phyloP scores from a whole-genome alignment of 2,113 vertebrate genomes.

The Erinaceus europaeus region DNA sequence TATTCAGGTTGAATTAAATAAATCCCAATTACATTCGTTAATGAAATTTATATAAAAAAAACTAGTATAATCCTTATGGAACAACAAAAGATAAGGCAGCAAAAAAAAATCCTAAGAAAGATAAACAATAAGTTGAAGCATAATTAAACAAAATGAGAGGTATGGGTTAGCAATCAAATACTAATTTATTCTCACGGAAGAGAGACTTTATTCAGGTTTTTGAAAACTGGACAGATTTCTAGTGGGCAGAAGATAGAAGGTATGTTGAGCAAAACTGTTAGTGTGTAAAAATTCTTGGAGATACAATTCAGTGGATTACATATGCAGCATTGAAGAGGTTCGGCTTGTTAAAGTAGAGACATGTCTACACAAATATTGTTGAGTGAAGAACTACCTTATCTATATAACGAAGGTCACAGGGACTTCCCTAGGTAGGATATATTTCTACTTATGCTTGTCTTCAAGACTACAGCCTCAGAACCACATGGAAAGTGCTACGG shows the following conservation, averaged over 20 bases:
- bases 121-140: neutral
- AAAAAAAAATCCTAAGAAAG: no score
- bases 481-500: no score
- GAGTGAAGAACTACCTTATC: neutral
- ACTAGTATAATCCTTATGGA: no score
- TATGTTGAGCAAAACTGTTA: neutral
- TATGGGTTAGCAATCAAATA: no score
- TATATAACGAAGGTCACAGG: neutral
- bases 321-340: neutral
- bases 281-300: neutral
- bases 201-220: neutral
- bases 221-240: neutral
- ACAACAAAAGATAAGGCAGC: no score
- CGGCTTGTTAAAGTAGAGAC: neutral
- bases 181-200: neutral
- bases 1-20: no score
- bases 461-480: no score
- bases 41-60: no score
- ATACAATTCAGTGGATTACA: neutral
- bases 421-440: no score
- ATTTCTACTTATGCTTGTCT: no score
- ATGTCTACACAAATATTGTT: neutral
- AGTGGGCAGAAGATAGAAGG: neutral
- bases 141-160: no score
- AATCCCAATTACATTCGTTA: no score